phyloP scores from a whole-genome alignment of 2,888 invertebrate genomes.

The Folsomia manolachei region DNA sequence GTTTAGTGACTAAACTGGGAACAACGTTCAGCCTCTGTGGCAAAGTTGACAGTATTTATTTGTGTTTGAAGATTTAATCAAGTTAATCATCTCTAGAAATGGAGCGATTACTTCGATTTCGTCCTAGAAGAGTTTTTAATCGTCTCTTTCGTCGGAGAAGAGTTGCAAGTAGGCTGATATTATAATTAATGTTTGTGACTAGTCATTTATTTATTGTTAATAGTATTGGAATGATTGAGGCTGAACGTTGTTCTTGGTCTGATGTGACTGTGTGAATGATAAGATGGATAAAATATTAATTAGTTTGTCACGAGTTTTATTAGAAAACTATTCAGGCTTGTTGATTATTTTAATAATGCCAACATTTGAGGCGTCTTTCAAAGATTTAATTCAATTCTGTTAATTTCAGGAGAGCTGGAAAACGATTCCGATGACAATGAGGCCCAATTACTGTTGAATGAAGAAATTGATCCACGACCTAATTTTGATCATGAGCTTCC shows the following conservation, averaged over 20 bases:
- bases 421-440: conserved; percentile 23
- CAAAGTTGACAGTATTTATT: background rate
- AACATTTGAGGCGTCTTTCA: no score
- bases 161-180: conserved; percentile 9
- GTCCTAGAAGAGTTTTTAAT: conserved; percentile 28
- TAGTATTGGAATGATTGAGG: background rate
- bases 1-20: background rate
- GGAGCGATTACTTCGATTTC: conserved; percentile 35
- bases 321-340: background rate
- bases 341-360: background rate
- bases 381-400: background rate
- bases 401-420: background rate
- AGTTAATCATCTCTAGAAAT: conserved; percentile 25
- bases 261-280: background rate
- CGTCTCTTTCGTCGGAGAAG: conserved; percentile 31
- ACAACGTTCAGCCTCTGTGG: conserved; percentile 10
- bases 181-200: background rate
- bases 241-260: background rate
- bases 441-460: background rate
- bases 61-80: background rate
- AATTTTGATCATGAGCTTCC: conserved; percentile 47
- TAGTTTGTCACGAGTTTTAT: background rate
- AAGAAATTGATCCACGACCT: conserved; percentile 3
- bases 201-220: background rate
- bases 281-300: background rate